Percentiles rank a stretch among this genome's conserved stretches.
Conservation (phyloP, 2,113 vertebrate genomes). For the Scomber colias region DNA sequence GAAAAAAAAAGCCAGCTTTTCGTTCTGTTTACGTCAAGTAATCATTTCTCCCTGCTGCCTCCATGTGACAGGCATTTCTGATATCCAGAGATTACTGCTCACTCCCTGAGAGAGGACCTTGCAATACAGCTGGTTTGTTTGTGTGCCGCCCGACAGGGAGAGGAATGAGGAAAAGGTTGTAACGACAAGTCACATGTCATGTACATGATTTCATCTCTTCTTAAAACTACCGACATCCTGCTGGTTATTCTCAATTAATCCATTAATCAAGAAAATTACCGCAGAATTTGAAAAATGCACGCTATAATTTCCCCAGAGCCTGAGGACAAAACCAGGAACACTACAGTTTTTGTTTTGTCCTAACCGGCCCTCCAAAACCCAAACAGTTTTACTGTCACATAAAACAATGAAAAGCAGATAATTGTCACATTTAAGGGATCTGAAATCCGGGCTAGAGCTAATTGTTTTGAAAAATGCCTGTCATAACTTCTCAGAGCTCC, state of each 20-base stretch:
- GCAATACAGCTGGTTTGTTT: constrained; percentile 23
- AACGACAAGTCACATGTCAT: background rate
- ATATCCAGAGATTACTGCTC: constrained; percentile 48
- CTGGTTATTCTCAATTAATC: background rate
- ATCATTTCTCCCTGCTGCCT: constrained; percentile 37
- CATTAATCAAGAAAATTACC: no score
- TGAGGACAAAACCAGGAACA: no score
- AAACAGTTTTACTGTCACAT: no score
- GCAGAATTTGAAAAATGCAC: no score
- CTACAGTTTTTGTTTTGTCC: no score
- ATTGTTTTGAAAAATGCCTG: no score
- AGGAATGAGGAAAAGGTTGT: constrained; percentile 36
- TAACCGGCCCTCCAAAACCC: no score
- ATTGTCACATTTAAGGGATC: no score
- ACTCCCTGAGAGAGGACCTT: constrained; percentile 27
- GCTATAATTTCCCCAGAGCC: no score
- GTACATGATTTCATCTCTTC: background rate
- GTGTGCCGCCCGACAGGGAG: constrained; percentile 18
- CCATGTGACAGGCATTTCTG: constrained; percentile 42
- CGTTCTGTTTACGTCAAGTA: constrained; percentile 29
- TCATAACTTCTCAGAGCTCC: no score
- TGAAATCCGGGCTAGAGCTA: no score
- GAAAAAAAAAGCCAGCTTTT: constrained; percentile 15
- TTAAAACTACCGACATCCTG: constrained; percentile 24
- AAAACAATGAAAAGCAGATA: no score